Percentiles rank a stretch among this genome's conserved stretches.
Evolutionary conservation across 2,113 vertebrate genomes (phyloP).

Genomic region (Stigmatopora argus): DNA sequence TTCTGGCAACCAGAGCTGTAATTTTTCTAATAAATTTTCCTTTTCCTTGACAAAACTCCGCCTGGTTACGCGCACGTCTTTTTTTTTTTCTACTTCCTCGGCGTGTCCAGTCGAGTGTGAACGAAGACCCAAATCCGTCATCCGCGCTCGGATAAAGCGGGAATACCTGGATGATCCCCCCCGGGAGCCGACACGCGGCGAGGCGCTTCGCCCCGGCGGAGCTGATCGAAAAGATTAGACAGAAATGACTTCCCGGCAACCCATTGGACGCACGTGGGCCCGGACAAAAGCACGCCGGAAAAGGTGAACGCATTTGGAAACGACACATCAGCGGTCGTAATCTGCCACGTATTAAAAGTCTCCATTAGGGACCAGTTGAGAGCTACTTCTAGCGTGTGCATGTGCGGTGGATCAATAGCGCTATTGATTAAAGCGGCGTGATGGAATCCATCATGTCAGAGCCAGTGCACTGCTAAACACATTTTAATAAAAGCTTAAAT

Average conservation of each 20-base stretch:
- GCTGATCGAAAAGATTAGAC: constrained; percentile 2
- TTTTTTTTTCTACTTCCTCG: background rate
- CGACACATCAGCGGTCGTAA: background rate
- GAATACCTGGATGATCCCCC: constrained; percentile 4
- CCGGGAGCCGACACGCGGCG: background rate
- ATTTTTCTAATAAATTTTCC: no score
- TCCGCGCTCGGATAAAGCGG: background rate
- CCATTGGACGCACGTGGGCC: background rate
- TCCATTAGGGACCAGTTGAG: background rate
- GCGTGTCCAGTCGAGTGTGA: background rate
- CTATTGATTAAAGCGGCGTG: constrained; percentile 1
- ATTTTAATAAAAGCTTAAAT: constrained; percentile 5
- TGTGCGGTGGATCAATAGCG: background rate
- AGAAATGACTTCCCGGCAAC: background rate
- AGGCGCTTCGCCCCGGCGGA: background rate
- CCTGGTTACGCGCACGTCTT: background rate
- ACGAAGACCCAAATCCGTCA: constrained; percentile 4
- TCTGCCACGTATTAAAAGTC: background rate
- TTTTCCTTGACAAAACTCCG: background rate
- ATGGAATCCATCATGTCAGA: constrained; percentile 5
- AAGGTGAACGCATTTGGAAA: background rate
- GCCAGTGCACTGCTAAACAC: background rate
- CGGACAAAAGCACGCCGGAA: background rate
- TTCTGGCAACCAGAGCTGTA: no score
- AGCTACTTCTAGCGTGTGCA: background rate